A percentile compares a stretch with the other conserved stretches of the same genome.
Conservation (phyloP, 2,113 vertebrate genomes). For the Neomonachus schauinslandi region DNA sequence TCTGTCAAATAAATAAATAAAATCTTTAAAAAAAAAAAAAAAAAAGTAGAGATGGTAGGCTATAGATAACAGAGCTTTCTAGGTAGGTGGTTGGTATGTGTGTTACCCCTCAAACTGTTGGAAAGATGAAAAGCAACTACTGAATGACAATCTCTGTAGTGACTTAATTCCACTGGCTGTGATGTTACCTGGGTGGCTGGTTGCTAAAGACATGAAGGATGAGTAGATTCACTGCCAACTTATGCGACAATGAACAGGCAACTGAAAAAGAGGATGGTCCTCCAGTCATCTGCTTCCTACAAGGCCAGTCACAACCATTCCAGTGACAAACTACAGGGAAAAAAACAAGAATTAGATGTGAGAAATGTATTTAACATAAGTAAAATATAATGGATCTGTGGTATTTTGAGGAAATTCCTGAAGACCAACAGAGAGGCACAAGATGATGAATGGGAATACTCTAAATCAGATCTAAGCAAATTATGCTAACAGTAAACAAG, state of each 20-base stretch:
- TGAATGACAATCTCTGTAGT: not conserved
- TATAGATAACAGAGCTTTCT: not conserved
- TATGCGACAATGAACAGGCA: conserved; percentile 14
- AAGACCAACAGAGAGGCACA: not conserved
- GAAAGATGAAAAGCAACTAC: not conserved
- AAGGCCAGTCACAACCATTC: conserved; percentile 36
- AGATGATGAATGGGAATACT: not conserved
- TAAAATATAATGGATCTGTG: not conserved
- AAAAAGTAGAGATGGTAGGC: not conserved
- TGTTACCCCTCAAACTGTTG: not conserved
- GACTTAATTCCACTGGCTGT: not conserved
- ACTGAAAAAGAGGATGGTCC: not conserved
- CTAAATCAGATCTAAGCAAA: not conserved
- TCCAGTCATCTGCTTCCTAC: conserved; percentile 15
- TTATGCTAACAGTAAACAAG: not conserved
- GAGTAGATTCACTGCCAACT: conserved; percentile 40
- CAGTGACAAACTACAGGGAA: not conserved
- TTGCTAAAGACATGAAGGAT: conserved; percentile 18
- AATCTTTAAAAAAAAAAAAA: no score
- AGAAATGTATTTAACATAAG: not conserved
- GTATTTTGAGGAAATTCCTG: not conserved
- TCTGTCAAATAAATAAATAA: no score
- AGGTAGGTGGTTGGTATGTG: not conserved
- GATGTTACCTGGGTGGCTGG: not conserved
- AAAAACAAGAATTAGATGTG: not conserved